These are phyloP conservation scores for Stegastes partitus DNA, from an alignment of 2,113 vertebrate genomes.

Conservation along the genomic window DNA sequence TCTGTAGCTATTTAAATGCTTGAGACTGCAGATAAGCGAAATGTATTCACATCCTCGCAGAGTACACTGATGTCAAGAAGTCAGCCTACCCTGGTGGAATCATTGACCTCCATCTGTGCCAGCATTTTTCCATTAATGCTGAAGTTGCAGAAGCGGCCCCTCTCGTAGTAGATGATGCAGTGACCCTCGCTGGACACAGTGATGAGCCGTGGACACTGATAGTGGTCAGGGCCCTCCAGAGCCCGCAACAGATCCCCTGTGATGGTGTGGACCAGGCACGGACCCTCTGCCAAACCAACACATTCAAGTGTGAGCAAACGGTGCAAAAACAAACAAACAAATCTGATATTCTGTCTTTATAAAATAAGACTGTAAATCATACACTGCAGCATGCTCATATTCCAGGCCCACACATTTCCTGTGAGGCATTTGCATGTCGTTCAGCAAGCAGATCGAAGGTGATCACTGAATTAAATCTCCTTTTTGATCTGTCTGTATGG, in stretches of 20 bases:
- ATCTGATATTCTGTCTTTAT: no score
- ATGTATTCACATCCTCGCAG: neutral
- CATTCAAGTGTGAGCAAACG: neutral
- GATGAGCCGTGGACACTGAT: slow-evolving; percentile 91
- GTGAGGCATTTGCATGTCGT: slow-evolving; percentile 1
- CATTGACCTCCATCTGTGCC: slow-evolving; percentile 96
- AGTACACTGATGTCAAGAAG: neutral
- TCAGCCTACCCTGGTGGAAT: slow-evolving; percentile 91
- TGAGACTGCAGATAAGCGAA: no score
- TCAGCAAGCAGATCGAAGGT: neutral
- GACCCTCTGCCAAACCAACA: slow-evolving; percentile 88
- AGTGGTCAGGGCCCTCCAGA: slow-evolving; percentile 94
- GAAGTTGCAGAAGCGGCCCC: slow-evolving; percentile 96
- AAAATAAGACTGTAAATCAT: no score
- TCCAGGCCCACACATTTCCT: neutral
- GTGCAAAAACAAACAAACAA: no score
- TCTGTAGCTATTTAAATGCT: neutral
- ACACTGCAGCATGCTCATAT: neutral
- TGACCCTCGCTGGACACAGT: slow-evolving; percentile 97
- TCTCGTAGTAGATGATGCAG: slow-evolving; percentile 97
- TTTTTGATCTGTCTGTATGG: neutral
- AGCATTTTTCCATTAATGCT: slow-evolving; percentile 98
- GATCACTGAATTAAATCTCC: no score
- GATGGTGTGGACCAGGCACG: slow-evolving; percentile 98
- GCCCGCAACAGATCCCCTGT: slow-evolving; percentile 97